Percentiles rank a stretch among this genome's conserved stretches.
Evolutionary conservation across 2,113 vertebrate species (phyloP).

Genomic region (Gavialis gangeticus): DNA sequence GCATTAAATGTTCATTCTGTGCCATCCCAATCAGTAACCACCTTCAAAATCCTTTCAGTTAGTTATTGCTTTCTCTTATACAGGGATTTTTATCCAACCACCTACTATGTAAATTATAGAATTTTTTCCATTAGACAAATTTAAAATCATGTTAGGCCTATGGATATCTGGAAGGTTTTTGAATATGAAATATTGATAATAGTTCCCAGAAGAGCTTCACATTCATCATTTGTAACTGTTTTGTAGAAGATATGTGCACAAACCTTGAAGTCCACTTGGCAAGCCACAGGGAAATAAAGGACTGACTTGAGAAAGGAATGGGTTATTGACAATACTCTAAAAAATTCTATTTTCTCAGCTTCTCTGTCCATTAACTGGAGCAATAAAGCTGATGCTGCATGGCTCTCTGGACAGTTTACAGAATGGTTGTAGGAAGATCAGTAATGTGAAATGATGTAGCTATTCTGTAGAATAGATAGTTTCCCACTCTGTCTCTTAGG

Average conservation of each 20-base stretch:
- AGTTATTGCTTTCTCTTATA: neutral
- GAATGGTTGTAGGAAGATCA: neutral
- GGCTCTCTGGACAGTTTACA: neutral
- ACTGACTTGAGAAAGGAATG: fast-evolving
- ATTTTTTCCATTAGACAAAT: neutral
- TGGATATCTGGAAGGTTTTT: conserved; percentile 15
- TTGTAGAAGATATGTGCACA: neutral
- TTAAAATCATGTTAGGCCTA: neutral
- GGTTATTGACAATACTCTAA: neutral
- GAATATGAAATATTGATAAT: neutral
- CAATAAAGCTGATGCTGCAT: neutral
- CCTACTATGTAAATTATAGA: neutral
- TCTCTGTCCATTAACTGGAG: neutral
- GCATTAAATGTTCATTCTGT: neutral
- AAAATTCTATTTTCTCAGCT: neutral
- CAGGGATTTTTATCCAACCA: neutral
- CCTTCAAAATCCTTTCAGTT: neutral
- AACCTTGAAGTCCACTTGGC: neutral
- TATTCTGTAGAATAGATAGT: conserved; percentile 11
- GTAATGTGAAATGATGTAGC: neutral
- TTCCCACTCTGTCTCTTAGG: neutral
- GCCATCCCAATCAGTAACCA: neutral
- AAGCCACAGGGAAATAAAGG: fast-evolving
- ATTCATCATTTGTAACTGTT: neutral
- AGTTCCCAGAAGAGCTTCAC: neutral